Conservation (phyloP, 2,113 vertebrate genomes). For the Asarcornis scutulata region DNA sequence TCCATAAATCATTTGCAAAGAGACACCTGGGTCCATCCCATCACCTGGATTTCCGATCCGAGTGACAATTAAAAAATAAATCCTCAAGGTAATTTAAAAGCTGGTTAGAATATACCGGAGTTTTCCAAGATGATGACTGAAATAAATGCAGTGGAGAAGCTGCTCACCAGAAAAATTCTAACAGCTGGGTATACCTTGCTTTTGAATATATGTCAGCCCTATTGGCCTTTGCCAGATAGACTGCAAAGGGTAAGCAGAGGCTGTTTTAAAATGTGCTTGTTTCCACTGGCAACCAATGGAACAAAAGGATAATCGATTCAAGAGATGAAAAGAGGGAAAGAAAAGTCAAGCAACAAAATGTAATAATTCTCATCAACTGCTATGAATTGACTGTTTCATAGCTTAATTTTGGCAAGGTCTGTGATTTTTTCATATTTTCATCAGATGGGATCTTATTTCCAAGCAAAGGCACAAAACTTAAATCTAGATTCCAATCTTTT, state of each 20-base stretch:
- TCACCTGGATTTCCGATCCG: not conserved
- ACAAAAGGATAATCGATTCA: constrained; percentile 23
- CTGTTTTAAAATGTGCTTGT: not conserved
- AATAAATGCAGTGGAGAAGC: not conserved
- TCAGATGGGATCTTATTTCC: not conserved
- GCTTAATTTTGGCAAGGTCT: not conserved
- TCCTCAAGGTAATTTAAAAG: not conserved
- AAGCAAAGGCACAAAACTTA: not conserved
- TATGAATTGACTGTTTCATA: not conserved
- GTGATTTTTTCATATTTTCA: not conserved
- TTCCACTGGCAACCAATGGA: constrained; percentile 32
- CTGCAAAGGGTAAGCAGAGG: not conserved
- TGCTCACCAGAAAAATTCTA: not conserved
- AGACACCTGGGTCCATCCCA: not conserved
- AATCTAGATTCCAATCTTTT: not conserved
- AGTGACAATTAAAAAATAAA: not conserved
- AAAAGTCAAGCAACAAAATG: constrained; percentile 24
- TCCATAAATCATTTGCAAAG: not conserved
- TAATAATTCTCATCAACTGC: constrained; percentile 13
- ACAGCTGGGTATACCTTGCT: not conserved
- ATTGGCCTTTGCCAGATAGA: not conserved
- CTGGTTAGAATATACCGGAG: not conserved
- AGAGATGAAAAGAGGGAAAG: not conserved
- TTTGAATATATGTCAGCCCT: not conserved
- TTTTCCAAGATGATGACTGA: not conserved